phyloP scores from a whole-genome alignment of 2,888 invertebrate species.

The Morpho deidamia region DNA sequence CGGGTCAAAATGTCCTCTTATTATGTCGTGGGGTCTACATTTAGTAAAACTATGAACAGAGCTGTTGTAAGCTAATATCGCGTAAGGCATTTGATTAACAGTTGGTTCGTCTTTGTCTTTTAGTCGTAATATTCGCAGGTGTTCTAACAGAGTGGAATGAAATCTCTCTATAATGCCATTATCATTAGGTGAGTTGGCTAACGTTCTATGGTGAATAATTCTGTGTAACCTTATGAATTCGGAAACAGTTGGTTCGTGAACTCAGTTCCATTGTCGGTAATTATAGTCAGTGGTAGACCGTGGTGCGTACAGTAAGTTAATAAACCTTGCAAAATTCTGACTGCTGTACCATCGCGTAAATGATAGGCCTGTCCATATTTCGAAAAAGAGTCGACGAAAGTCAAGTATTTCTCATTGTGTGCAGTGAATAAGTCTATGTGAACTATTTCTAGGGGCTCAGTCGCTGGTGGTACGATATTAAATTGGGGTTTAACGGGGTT shows the following conservation, averaged over 20 bases:
- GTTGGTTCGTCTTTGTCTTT: constrained; percentile 15
- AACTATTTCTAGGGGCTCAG: constrained; percentile 23
- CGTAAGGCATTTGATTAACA: constrained; percentile 19
- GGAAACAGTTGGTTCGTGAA: constrained; percentile 28
- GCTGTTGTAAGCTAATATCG: constrained; percentile 18
- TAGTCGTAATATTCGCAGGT: constrained; percentile 22
- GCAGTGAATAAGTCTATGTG: constrained; percentile 21
- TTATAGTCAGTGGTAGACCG: constrained; percentile 22
- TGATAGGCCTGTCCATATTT: constrained; percentile 22
- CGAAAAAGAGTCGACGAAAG: constrained; percentile 16
- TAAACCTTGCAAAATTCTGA: constrained; percentile 15
- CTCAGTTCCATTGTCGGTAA: constrained; percentile 26
- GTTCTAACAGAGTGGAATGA: constrained; percentile 24
- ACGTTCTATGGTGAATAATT: constrained; percentile 18
- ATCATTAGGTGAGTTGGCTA: constrained; percentile 21
- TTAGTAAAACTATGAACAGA: constrained; percentile 28
- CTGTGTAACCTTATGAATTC: constrained; percentile 22
- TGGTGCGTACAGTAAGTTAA: constrained; percentile 24
- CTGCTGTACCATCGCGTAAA: constrained; percentile 15
- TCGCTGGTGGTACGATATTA: constrained; percentile 19
- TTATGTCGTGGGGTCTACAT: constrained; percentile 27
- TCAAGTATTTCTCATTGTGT: constrained; percentile 14
- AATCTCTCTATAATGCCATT: constrained; percentile 22
- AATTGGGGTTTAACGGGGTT: constrained; percentile 23
- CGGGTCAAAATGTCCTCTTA: constrained; percentile 30